A percentile compares a stretch with the other conserved stretches of the same genome.
phyloP scores from a whole-genome alignment of 1,140 invertebrate genomes.

The Drosophila kohkoa region DNA sequence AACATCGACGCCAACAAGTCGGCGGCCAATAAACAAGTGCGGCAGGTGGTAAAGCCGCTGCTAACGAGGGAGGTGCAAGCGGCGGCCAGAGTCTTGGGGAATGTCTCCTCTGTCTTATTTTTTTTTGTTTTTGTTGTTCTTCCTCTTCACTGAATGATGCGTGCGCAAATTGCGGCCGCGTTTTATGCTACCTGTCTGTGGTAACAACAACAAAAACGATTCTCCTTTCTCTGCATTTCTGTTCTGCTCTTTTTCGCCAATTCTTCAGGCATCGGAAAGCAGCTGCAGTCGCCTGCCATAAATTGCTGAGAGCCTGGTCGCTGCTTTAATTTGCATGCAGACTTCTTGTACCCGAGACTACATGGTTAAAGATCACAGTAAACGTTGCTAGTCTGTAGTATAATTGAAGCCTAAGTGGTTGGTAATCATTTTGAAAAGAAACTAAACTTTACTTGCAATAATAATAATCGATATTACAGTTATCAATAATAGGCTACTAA shows the following conservation, averaged over 20 bases:
- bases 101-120: constrained; percentile 8
- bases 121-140: too few relatives aligned
- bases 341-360: constrained; percentile 2
- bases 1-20: constrained; percentile 45
- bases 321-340: constrained; percentile 54
- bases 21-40: constrained; percentile 49
- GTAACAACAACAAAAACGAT: not conserved
- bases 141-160: constrained; percentile 36
- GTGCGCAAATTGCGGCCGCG: constrained; percentile 42
- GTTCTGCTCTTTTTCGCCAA: constrained; percentile 12
- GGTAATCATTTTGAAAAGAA: not conserved
- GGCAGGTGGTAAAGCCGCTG: constrained; percentile 46
- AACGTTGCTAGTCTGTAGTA: not conserved
- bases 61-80: not conserved
- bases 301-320: constrained; percentile 44
- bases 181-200: constrained; percentile 34
- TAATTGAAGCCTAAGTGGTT: not conserved
- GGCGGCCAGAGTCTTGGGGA: not conserved
- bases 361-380: not conserved
- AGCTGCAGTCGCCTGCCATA: constrained; percentile 15
- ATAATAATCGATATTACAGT: too few relatives aligned
- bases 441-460: too few relatives aligned
- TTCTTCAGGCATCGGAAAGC: constrained; percentile 18
- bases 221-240: not conserved
- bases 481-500: too few relatives aligned